Evolutionary conservation across 2,113 vertebrate species (phyloP).

Genomic region (Daubentonia madagascariensis): DNA sequence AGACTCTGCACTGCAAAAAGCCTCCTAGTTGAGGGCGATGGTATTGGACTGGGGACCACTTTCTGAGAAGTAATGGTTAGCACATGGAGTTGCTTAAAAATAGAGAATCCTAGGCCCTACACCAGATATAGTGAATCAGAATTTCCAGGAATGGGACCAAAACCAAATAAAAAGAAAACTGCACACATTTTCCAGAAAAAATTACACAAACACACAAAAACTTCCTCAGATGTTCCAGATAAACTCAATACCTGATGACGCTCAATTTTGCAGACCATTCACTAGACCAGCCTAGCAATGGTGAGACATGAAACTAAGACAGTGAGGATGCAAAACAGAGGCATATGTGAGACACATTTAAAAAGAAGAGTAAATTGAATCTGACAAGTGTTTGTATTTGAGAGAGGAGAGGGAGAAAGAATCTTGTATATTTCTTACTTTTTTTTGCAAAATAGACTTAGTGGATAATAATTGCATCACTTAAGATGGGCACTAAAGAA

Average conservation of each 20-base stretch:
- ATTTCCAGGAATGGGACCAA: not conserved
- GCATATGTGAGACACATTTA: not conserved
- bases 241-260: not conserved
- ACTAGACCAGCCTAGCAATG: not conserved
- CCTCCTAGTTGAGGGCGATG: not conserved
- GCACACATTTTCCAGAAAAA: not conserved
- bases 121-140: not conserved
- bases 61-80: not conserved
- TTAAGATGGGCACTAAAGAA: not conserved
- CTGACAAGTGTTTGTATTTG: not conserved
- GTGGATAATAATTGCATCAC: not conserved
- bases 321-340: not conserved
- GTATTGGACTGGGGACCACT: not conserved
- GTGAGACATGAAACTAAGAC: not conserved
- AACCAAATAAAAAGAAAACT: not conserved
- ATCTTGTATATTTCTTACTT: not conserved
- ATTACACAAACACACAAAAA: not conserved
- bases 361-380: not conserved
- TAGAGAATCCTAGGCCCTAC: not conserved
- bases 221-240: not conserved
- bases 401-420: not conserved
- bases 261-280: not conserved
- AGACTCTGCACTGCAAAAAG: not conserved
- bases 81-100: not conserved
- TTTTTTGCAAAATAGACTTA: not conserved